Evolutionary conservation across 2,113 vertebrate genomes (phyloP), one percentile per base, ranked within the genome.

Genomic region (Colinus virginianus): DNA sequence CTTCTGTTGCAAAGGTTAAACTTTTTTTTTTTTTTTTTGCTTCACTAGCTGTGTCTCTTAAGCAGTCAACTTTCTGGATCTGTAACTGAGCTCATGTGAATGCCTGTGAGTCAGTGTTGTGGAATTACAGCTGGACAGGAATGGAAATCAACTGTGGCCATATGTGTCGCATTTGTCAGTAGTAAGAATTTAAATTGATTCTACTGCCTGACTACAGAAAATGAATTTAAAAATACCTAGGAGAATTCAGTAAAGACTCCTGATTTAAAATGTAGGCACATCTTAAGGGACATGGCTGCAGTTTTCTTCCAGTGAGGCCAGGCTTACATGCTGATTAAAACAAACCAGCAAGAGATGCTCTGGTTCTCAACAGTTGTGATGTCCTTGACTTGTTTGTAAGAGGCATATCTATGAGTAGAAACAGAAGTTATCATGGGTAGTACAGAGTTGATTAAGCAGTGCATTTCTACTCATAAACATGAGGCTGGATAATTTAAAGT

Each of bases 241-340:
- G 36, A 64, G 36, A 26, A 36, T 40, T 38, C 28, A 43, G 14
- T 40, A 23, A 11, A 77, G 43, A 22, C 14, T 87, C 20, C 0
- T 4, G n/a, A 38, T 30, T 49, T 49, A 49, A 28, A 48, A 15
- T 14, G 7, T n/a, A 28, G 58, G 11, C 42, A 19, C 45, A 11
- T 36, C 42, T 7, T 15, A 5, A 0, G 6, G 43, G 28, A 9
- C 15, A 25, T 30, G 53, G 4, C n/a, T 63, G 55, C 58, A 69
- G 28, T 55, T 82, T 23, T 64, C 18, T 18, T 23, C 19, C 51
- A 75, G 0, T 11, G 26, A 13, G 10, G 25, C 22, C 13, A 23
- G 26, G 17, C 11, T 62, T 42, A 2, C 0, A 0, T 3, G 0
- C 11, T 43, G n/a, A 17, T 49, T 22, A 25, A 66, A 58, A 69